phyloP scores from a whole-genome alignment of 2,797 vertebrate genomes.

The Gorsachius magnificus region DNA sequence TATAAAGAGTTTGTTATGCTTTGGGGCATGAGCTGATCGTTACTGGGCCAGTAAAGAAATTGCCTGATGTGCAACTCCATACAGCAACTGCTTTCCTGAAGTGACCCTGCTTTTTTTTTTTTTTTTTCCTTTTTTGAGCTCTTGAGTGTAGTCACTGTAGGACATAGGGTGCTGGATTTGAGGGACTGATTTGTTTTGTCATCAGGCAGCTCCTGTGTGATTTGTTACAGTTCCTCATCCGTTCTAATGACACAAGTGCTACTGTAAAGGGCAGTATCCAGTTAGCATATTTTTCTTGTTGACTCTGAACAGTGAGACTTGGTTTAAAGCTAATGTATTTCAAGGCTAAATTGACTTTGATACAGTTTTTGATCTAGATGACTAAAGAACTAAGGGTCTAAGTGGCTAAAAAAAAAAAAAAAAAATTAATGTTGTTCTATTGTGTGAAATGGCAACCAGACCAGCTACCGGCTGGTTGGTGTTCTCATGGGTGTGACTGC shows the following conservation, averaged over 20 bases:
- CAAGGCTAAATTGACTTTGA: background rate
- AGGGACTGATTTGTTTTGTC: background rate
- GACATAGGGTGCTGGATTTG: background rate
- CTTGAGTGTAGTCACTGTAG: background rate
- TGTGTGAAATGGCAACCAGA: background rate
- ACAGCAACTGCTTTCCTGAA: background rate
- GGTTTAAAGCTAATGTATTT: background rate
- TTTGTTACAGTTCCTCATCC: background rate
- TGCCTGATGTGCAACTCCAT: background rate
- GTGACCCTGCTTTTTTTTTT: background rate
- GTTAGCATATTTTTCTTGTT: background rate
- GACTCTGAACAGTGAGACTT: background rate
- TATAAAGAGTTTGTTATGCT: conserved; percentile 46
- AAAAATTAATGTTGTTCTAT: background rate
- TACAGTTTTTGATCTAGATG: background rate
- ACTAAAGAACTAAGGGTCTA: background rate
- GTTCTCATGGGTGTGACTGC: background rate
- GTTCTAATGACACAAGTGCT: background rate
- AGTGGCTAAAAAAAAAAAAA: background rate
- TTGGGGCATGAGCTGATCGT: conserved; percentile 20
- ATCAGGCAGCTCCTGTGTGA: background rate
- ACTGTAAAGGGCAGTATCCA: background rate
- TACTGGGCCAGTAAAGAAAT: background rate
- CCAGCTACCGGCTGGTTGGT: background rate
- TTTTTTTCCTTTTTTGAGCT: background rate